Conservation (phyloP, 1,140 invertebrate genomes). For the Acromyrmex charruanus region DNA sequence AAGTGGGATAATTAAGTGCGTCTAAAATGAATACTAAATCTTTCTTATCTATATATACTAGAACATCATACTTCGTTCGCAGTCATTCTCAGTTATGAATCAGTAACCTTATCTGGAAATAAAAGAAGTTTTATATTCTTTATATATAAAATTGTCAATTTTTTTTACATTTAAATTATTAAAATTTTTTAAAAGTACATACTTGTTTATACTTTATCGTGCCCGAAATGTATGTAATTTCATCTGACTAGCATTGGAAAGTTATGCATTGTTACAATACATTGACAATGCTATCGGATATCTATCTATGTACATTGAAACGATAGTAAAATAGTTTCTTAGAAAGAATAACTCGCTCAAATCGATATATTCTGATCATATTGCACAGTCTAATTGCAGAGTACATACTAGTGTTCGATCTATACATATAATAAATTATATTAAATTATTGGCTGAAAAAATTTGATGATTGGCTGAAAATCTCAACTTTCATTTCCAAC, state of each 20-base stretch:
- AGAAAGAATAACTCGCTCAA: background rate
- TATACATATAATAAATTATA: background rate
- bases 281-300: constrained; percentile 1
- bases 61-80: background rate
- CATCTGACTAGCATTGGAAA: background rate
- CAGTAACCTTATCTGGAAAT: background rate
- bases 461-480: background rate
- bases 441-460: background rate
- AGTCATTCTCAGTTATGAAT: background rate
- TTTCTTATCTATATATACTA: background rate
- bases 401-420: background rate
- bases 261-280: background rate
- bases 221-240: background rate
- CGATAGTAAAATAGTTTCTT: background rate
- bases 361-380: background rate
- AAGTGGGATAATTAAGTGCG: background rate
- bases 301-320: background rate
- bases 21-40: constrained; percentile 24
- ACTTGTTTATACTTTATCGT: background rate
- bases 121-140: background rate
- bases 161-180: background rate
- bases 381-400: background rate
- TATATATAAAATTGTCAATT: too few species aligned
- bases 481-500: background rate
- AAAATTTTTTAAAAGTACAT: background rate